Evolutionary conservation across 2,113 vertebrate genomes (phyloP), one percentile per base, ranked within the genome.

Genomic region (Hemiscyllium ocellatum): DNA sequence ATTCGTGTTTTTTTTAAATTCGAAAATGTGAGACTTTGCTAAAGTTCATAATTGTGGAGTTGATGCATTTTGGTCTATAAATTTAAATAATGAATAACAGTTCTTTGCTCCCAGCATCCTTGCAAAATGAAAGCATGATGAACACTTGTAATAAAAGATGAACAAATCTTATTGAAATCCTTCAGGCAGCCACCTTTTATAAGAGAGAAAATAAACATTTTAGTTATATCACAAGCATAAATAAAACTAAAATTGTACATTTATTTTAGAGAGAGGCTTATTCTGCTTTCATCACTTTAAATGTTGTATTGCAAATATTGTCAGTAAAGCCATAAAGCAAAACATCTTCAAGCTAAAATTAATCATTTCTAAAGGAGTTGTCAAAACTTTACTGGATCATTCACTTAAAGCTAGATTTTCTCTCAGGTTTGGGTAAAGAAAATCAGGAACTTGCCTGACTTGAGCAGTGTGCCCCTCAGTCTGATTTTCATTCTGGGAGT

Each of bases 81-180:
- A 93, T 93, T 93, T 42, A n/a, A 37, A 93, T n/a, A 19, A 66
- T 37, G 42, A 83, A 83, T 83, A 42, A 83, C 61, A 42, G n/a
- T 2, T 93, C n/a, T 19, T 93, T 66, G 89, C 56, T 93, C 20
- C 17, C 33, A 93, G 89, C 89, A 68, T 19, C 33, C 33, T 66
- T 93, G 87, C 33, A 37, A 20, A 24, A 68, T 19, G 89, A 66
- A 93, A 93, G 61, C 29, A 37, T 93, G 61, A 66, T 93, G 56
- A 93, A 93, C 89, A 93, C 89, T 93, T 93, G 89, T 5, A 93
- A 93, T 93, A 66, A 93, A 93, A 19, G n/a, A 4, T 65, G 52
- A 61, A 93, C 33, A 93, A 68, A 66, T 93, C 89, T 10, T 19
- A 93, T 93, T 93, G 89, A 93, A 93, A 93, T 93, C 33, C 89